Base-by-base conservation (phyloP, 2,888 invertebrate genomes). In the Podabrus alpinus region DNA sequence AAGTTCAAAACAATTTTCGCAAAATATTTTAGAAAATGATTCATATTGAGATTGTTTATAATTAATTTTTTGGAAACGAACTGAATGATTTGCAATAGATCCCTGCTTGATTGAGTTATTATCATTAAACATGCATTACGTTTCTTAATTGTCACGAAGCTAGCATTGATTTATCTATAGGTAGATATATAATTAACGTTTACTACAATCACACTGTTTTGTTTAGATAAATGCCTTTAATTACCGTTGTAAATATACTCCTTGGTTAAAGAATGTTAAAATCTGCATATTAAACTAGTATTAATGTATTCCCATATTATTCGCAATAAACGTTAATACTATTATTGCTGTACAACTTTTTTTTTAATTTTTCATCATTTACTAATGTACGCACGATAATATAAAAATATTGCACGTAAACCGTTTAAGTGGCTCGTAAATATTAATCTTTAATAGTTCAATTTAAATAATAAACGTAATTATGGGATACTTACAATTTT, bases 401-500 rank as follows among this genome's bases (percentile, higher is more conserved):
- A 75, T 61, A 72, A 72, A 72, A 72, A 69, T 69, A 60, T 59
- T 21, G 61, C 61, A 69, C 61, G 66, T 68, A 70, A 59, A 73
- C 29, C 69, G 68, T 15, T 73, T 73, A 70, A 68, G 73, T 72
- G 68, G 67, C 59, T 68, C 72, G 68, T 76, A 76, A 76, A 76
- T 76, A 71, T 76, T 76, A 76, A 76, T 73, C 64, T 68, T 76
- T 71, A 76, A 76, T 76, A 73, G 69, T 64, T 70, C 29, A 45
- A 60, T 71, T 73, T 71, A 68, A 70, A 74, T 74, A 45, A 66
- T 74, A 71, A 59, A 76, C 71, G 73, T 76, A 76, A 76, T 76
- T 76, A 68, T 59, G 59, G 24, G 73, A 77, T 77, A 73, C 74
- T 71, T 71, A 77, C 74, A 77, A 69, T 72, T 77, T 77, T 74